Percentiles rank a stretch among this genome's conserved stretches.
Conservation (phyloP, 2,888 invertebrate genomes). For the Hypomecis punctinalis region DNA sequence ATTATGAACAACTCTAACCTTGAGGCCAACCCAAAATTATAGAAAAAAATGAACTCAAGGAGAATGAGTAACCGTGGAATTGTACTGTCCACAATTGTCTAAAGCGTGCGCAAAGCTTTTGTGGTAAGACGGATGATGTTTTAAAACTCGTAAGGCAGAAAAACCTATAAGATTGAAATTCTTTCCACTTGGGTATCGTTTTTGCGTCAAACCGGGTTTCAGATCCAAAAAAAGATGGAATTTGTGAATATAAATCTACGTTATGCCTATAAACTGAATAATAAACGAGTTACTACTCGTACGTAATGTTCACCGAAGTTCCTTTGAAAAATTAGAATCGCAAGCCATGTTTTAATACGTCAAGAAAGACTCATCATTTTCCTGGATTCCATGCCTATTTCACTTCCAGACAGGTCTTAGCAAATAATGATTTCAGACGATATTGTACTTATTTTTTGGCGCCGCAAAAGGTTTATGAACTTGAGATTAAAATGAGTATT, state of each 20-base stretch:
- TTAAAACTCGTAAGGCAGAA: too few species aligned
- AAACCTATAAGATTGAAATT: too few species aligned
- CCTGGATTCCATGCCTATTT: neutral
- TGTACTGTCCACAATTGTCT: too few species aligned
- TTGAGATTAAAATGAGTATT: conserved; percentile 17
- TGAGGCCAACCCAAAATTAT: too few species aligned
- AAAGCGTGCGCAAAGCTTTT: too few species aligned
- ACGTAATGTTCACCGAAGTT: neutral
- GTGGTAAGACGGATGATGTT: too few species aligned
- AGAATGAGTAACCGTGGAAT: too few species aligned
- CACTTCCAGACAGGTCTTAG: neutral
- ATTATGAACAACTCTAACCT: too few species aligned
- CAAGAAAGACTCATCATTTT: neutral
- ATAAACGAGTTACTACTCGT: too few species aligned
- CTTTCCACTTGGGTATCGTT: neutral
- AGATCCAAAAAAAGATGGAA: too few species aligned
- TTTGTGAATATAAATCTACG: neutral
- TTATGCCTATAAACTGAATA: neutral
- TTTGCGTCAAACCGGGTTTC: too few species aligned
- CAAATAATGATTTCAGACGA: neutral
- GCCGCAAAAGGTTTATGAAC: neutral
- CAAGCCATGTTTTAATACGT: neutral
- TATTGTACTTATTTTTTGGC: neutral
- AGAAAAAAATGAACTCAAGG: too few species aligned
- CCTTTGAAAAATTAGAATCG: neutral